phyloP scores from a whole-genome alignment of 2,113 vertebrate genomes.

The Micronycteris hirsuta region DNA sequence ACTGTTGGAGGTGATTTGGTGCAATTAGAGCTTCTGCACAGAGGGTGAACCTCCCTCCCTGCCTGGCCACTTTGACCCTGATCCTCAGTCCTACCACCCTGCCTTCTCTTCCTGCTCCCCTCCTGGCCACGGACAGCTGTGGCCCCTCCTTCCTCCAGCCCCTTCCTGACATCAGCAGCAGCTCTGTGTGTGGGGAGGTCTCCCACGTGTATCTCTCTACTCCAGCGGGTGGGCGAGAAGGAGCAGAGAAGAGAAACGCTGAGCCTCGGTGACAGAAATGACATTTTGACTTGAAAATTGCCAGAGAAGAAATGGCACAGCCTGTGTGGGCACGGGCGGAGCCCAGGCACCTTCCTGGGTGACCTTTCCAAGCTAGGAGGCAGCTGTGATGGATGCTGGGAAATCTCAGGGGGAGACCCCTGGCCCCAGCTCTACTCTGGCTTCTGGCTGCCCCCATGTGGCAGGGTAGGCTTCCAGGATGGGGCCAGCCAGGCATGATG shows the following conservation, averaged over 20 bases:
- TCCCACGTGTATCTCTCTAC: slow-evolving; percentile 32
- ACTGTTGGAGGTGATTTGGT: not conserved
- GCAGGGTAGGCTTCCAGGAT: not conserved
- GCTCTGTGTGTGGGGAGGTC: slow-evolving; percentile 15
- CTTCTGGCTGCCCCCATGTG: not conserved
- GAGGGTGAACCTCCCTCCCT: not conserved
- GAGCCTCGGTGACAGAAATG: slow-evolving; percentile 64
- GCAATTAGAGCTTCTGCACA: not conserved
- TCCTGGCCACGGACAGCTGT: not conserved
- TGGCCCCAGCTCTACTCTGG: not conserved
- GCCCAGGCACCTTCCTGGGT: not conserved
- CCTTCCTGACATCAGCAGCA: not conserved
- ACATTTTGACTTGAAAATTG: slow-evolving; percentile 75
- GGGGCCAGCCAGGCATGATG: accelerated
- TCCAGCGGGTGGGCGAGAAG: slow-evolving; percentile 50
- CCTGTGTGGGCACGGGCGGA: slow-evolving; percentile 43
- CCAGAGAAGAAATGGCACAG: slow-evolving; percentile 52
- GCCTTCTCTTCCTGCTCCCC: not conserved
- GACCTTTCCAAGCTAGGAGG: slow-evolving; percentile 44
- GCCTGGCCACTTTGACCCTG: accelerated
- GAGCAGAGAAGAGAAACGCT: slow-evolving; percentile 30
- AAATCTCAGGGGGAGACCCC: not conserved
- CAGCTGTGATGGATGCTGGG: not conserved
- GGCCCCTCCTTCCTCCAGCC: not conserved
- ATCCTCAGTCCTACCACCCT: not conserved